Evolutionary conservation across 1,140 invertebrate species (phyloP), one percentile per base, ranked within the genome.

Genomic region (Drosophila saltans): DNA sequence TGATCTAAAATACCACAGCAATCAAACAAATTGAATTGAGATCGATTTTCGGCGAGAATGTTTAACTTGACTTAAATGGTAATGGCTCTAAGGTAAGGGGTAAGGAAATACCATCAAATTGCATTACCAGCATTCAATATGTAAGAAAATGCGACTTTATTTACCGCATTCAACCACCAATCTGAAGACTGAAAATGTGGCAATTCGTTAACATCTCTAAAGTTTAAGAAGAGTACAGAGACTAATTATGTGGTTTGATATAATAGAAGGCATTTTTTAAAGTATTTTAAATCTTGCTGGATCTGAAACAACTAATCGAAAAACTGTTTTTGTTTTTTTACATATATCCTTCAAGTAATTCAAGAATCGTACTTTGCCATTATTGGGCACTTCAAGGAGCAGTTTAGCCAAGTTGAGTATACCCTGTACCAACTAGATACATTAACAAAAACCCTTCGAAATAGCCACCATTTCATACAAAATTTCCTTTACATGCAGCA

Each of bases 21-120:
- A 89, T 88, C 84, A 86, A 83, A 88, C 80, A 88, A 86, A 86
- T 86, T 86, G 73, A 86, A 88, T 86, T 82, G 69, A 72, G 80
- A 88, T 86, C 83, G 83, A 86, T 86, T 86, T 82, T 81, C 65
- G 11, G 61, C 61, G 70, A 21, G 52, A 61, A 72, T 70, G 66
- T 78, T 48, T 75, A 66, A 76, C 72, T 73, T 76, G 63, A 66
- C 36, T 56, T 61, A 75, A 75, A 75, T 64, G 36, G 41, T 48
- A 59, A 59, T 40, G 57, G n/a, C 21, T 21, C 16, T 10, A 36
- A 58, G 56, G 33, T 36, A 36, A 36, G 57, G 57, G 57, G 3
- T 26, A 52, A 52, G 21, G 7, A 52, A 52, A 26, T 26, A 7
- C 24, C 45, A 52, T 9, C 45, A 52, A 52, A 52, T 26, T 52